Percentiles rank a stretch among this genome's conserved stretches.
Conservation (phyloP, 2,888 invertebrate species). For the Agrotis puta region DNA sequence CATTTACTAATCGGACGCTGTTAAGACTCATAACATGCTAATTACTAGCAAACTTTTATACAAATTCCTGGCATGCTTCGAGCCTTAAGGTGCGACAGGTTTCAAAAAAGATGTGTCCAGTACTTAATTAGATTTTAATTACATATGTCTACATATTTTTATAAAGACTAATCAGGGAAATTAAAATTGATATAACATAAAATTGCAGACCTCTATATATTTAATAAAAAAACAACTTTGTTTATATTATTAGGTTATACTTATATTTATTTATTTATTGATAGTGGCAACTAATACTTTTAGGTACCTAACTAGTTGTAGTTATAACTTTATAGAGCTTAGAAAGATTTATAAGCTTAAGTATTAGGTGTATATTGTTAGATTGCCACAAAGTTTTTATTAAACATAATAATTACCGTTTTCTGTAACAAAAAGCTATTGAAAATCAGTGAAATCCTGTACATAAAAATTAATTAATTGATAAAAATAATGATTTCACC, state of each 20-base stretch:
- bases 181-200: no score
- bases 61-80: no score
- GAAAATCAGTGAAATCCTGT: no score
- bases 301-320: neutral
- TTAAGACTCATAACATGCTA: no score
- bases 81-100: no score
- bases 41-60: no score
- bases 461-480: slow-evolving; percentile 1
- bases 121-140: slow-evolving; percentile 10
- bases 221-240: no score
- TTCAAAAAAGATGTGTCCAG: neutral
- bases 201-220: neutral
- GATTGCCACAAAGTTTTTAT: slow-evolving; percentile 50
- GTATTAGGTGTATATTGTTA: slow-evolving; percentile 16
- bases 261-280: slow-evolving; percentile 9
- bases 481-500: slow-evolving; percentile 20
- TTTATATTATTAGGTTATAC: neutral
- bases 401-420: neutral
- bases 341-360: slow-evolving; percentile 5
- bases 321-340: neutral
- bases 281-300: neutral
- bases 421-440: no score
- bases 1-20: no score
- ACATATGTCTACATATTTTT: slow-evolving; percentile 1
- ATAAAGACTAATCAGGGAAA: neutral